Conservation (phyloP, 2,888 invertebrate genomes). For the Dexiosoma caninum region DNA sequence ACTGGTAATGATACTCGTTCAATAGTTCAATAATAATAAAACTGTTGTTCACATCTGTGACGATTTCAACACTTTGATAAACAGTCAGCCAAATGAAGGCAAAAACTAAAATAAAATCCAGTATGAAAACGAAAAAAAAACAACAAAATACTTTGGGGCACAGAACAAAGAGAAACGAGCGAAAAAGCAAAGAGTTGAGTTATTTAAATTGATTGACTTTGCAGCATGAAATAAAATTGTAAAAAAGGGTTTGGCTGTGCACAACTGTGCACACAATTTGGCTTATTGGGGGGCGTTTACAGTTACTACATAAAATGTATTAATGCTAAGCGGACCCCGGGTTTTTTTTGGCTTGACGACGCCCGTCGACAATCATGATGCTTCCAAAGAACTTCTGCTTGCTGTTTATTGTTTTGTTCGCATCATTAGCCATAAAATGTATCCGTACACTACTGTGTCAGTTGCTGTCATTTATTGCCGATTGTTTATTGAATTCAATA, state of each 20-base stretch:
- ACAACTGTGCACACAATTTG: slow-evolving; percentile 63
- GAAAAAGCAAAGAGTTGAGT: slow-evolving; percentile 35
- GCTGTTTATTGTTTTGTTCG: slow-evolving; percentile 54
- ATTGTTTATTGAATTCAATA: slow-evolving; percentile 56
- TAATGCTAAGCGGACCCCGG: slow-evolving; percentile 28
- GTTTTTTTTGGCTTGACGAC: slow-evolving; percentile 13
- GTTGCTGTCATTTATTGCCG: slow-evolving; percentile 60
- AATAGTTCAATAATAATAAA: slow-evolving; percentile 48
- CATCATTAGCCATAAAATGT: slow-evolving; percentile 58
- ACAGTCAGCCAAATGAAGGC: slow-evolving; percentile 19
- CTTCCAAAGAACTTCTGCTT: slow-evolving; percentile 53
- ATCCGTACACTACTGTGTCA: slow-evolving; percentile 38
- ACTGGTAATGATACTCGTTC: slow-evolving; percentile 4
- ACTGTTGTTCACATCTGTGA: slow-evolving; percentile 73
- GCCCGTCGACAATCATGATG: slow-evolving; percentile 33
- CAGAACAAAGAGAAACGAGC: background rate
- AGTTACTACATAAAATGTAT: slow-evolving; percentile 44
- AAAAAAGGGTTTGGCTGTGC: slow-evolving; percentile 73
- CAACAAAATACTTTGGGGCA: slow-evolving; percentile 34
- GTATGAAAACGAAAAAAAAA: background rate
- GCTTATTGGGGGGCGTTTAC: slow-evolving; percentile 66
- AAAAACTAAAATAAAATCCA: too few species aligned
- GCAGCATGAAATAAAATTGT: slow-evolving; percentile 21
- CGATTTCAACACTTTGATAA: slow-evolving; percentile 69
- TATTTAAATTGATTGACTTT: slow-evolving; percentile 61